Evolutionary conservation across 2,113 vertebrate genomes (phyloP).

Genomic region (Scytalopus superciliaris): DNA sequence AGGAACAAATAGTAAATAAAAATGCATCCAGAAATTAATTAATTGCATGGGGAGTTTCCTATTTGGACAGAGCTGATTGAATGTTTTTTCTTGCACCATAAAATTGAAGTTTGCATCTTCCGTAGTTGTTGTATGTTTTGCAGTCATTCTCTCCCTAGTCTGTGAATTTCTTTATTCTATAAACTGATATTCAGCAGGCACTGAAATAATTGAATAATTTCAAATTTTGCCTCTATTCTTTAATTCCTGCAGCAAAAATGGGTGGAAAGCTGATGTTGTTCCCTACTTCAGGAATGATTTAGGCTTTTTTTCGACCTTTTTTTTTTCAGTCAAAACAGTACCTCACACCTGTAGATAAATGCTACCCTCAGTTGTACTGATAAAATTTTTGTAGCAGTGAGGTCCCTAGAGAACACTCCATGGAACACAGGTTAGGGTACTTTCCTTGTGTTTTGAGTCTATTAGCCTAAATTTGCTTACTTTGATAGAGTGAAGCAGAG

Average conservation of each 20-base stretch:
- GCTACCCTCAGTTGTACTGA: fast-evolving
- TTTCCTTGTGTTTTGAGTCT: neutral
- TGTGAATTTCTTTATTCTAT: neutral
- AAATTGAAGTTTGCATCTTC: neutral
- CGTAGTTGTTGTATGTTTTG: neutral
- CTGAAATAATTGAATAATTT: neutral
- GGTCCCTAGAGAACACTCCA: neutral
- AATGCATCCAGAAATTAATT: neutral
- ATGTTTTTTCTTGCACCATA: neutral
- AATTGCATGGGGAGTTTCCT: neutral
- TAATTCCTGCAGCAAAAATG: neutral
- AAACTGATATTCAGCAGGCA: neutral
- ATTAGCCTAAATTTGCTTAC: neutral
- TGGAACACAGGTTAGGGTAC: neutral
- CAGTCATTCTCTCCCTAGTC: neutral
- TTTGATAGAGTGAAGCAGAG: neutral
- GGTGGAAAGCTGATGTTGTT: neutral
- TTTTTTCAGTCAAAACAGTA: neutral
- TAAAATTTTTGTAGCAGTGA: neutral
- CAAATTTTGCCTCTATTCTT: neutral
- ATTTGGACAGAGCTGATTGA: neutral
- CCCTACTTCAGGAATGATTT: neutral
- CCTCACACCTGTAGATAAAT: neutral
- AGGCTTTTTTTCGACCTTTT: fast-evolving
- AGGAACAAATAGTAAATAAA: neutral